phyloP scores from a whole-genome alignment of 1,140 invertebrate genomes.

The Dinoponera quadriceps region DNA sequence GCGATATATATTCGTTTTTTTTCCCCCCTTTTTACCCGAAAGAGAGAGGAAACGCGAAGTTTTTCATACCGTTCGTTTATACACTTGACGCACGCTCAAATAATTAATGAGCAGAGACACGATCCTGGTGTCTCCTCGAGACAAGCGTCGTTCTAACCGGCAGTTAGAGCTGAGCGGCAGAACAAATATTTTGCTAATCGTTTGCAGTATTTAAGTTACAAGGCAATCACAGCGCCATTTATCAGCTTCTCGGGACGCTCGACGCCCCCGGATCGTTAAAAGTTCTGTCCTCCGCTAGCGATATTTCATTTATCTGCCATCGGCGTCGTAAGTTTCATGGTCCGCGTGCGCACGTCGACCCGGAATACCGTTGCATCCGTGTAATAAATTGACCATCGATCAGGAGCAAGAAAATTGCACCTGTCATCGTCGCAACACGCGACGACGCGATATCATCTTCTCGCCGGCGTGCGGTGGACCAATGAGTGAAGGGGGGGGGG shows the following conservation, averaged over 20 bases:
- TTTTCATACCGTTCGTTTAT: too few species aligned
- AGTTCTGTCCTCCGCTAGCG: background rate
- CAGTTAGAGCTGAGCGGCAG: background rate
- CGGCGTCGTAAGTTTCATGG: conserved; percentile 9
- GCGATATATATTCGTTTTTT: too few species aligned
- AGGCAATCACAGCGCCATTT: background rate
- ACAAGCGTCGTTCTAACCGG: too few species aligned
- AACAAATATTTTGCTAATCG: conserved; percentile 1
- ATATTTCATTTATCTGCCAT: conserved; percentile 2
- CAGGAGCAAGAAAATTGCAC: conserved; percentile 17
- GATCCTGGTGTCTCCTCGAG: too few species aligned
- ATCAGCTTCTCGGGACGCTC: background rate
- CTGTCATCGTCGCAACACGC: background rate
- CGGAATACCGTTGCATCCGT: background rate
- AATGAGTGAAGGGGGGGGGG: background rate
- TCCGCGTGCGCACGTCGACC: background rate
- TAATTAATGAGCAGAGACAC: too few species aligned
- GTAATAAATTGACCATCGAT: conserved; percentile 26
- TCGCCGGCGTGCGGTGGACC: background rate
- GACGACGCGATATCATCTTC: background rate
- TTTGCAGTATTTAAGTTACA: background rate
- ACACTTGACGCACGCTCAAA: too few species aligned
- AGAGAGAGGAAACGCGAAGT: too few species aligned
- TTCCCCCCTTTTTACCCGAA: too few species aligned
- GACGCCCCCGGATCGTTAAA: background rate